phyloP scores from a whole-genome alignment of 2,797 vertebrate species.

The Hemibagrus guttatus region DNA sequence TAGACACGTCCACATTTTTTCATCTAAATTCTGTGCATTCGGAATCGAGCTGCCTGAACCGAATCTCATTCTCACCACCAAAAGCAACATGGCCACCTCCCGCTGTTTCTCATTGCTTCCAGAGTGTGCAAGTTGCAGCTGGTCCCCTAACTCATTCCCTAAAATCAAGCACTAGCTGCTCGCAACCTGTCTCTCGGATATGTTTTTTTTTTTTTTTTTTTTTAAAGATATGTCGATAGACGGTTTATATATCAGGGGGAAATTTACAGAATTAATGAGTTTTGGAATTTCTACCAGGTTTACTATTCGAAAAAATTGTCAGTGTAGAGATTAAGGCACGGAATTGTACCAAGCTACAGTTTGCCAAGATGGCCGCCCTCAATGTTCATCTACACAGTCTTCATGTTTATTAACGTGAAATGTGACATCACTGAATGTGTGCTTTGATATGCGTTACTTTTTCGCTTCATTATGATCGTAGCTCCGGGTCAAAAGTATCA shows the following conservation, averaged over 20 bases:
- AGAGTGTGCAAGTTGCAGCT: slow-evolving; percentile 16
- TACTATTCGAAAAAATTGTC: background rate
- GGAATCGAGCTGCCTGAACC: background rate
- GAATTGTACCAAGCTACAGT: background rate
- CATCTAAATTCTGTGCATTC: background rate
- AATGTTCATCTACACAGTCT: background rate
- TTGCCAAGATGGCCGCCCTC: background rate
- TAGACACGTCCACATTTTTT: background rate
- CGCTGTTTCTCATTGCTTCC: slow-evolving; percentile 43
- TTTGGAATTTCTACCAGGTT: background rate
- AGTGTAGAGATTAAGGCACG: background rate
- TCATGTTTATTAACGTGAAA: background rate
- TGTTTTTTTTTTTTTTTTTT: too few species aligned
- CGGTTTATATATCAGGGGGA: background rate
- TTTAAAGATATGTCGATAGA: too few species aligned
- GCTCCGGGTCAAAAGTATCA: too few species aligned
- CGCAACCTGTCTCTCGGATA: background rate
- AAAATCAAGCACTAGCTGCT: background rate
- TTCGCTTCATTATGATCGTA: too few species aligned
- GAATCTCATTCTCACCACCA: slow-evolving; percentile 34
- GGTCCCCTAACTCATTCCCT: background rate
- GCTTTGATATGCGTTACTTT: background rate
- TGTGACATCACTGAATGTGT: background rate
- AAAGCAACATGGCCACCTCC: slow-evolving; percentile 66
- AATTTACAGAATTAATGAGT: background rate